Evolutionary conservation across 2,888 invertebrate genomes (phyloP).

Genomic region (Taenaris catops): DNA sequence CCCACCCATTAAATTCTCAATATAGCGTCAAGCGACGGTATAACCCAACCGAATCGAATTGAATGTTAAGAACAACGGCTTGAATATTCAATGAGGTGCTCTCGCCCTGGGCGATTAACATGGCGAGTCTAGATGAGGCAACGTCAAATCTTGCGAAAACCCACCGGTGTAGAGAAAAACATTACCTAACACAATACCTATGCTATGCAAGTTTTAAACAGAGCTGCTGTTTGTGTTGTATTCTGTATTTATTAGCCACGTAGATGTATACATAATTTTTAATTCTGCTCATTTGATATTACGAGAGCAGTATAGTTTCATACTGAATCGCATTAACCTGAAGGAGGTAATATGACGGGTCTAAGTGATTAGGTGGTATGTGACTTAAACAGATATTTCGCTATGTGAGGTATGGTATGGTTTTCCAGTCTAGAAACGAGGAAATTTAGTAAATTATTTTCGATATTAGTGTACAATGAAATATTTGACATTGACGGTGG

Average conservation of each 20-base stretch:
- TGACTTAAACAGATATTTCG: too few species aligned
- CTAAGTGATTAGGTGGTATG: too few species aligned
- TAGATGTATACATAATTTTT: neutral
- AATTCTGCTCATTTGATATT: too few species aligned
- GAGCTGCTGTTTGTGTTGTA: constrained; percentile 2
- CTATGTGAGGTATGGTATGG: too few species aligned
- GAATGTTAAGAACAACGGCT: constrained; percentile 24
- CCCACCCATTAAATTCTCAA: constrained; percentile 13
- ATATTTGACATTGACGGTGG: too few species aligned
- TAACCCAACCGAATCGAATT: constrained; percentile 40
- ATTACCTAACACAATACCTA: constrained; percentile 59
- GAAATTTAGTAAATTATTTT: too few species aligned
- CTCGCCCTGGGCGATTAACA: constrained; percentile 42
- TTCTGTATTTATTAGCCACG: neutral
- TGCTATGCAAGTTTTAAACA: constrained; percentile 9
- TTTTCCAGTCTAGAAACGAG: too few species aligned
- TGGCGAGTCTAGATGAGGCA: constrained; percentile 51
- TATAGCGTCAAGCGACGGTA: constrained; percentile 33
- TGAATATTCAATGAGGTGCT: constrained; percentile 37
- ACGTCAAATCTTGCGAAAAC: constrained; percentile 57
- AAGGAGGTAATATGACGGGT: too few species aligned
- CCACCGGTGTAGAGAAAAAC: constrained; percentile 46
- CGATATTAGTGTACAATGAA: too few species aligned
- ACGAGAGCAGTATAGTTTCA: too few species aligned
- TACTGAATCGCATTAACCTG: too few species aligned